Evolutionary conservation across 2,113 vertebrate species (phyloP), one percentile per base, ranked within the genome.

Genomic region (Eurystomus gularis): DNA sequence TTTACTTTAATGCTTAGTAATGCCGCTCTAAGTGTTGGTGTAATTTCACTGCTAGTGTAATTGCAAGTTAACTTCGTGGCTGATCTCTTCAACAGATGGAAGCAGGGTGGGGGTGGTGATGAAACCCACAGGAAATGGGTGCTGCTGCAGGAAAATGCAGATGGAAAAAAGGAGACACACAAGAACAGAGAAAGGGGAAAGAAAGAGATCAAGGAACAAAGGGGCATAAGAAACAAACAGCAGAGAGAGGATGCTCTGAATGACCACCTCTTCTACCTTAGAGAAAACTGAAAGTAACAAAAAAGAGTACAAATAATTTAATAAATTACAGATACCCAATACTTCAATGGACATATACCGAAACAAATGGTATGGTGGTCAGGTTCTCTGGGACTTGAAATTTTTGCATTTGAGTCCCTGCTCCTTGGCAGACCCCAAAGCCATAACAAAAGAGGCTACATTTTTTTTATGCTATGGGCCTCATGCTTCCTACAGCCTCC

Each of bases 71-170:
- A 94, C 90, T 96, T 95, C 2, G 31, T 77, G 76, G 96, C 90
- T 96, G 94, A 96, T 96, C 94, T 97, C 96, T 96, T 93, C 94
- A 96, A 96, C 96, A 97, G 96, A 97, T 96, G 95, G 96, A 96
- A 94, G 95, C 78, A 77, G 90, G 95, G 65, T 97, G 96, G 96
- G 77, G 94, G 97, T 96, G 97, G 95, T 95, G 90, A 96, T 96
- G 94, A 96, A 97, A 95, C 95, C 95, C 96, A 97, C 96, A 96
- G 95, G 96, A 96, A 95, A 96, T 95, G 97, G 97, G 95, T 97
- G 92, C 94, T 95, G 93, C 93, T 95, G 90, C 69, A 95, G 87
- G 91, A 96, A 90, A 95, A 94, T 72, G 93, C 95, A 97, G 95
- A 96, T 96, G 95, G 94, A 88, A 86, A 96, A 94, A 89, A 94